Conservation (phyloP, 2,888 invertebrate species). For the Palloptera scutellata region DNA sequence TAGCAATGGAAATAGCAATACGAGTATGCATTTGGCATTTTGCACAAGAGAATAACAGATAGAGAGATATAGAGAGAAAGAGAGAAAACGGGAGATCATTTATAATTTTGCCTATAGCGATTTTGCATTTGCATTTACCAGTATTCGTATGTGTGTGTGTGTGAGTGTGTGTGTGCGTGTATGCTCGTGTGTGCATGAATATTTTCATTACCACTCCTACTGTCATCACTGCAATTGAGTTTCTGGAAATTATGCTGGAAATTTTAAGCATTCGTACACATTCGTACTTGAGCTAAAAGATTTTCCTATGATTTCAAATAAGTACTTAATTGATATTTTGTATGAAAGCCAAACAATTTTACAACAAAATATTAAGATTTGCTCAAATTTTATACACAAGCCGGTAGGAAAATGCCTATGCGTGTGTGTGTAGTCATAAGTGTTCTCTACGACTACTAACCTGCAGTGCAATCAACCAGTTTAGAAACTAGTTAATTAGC, state of each 20-base stretch:
- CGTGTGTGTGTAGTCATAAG: too few relatives aligned
- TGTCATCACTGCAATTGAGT: too few relatives aligned
- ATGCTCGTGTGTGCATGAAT: constrained; percentile 2
- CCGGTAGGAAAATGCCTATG: too few relatives aligned
- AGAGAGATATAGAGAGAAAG: neutral
- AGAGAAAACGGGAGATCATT: too few relatives aligned
- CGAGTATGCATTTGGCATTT: neutral
- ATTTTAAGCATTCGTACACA: too few relatives aligned
- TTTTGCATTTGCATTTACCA: neutral
- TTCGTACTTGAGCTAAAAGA: too few relatives aligned
- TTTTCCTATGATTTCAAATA: neutral
- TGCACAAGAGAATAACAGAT: neutral
- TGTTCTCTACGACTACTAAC: too few relatives aligned
- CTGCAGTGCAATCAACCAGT: too few relatives aligned
- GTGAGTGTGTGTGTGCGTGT: neutral
- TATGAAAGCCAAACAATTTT: neutral
- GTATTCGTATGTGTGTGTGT: neutral
- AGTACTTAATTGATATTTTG: neutral
- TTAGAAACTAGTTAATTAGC: too few relatives aligned
- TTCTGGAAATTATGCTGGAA: too few relatives aligned
- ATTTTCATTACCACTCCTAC: too few relatives aligned
- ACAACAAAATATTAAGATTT: neutral
- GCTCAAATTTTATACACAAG: neutral
- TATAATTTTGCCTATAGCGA: too few relatives aligned
- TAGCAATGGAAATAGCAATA: neutral